Evolutionary conservation across 2,888 invertebrate species (phyloP), one percentile per base, ranked within the genome.

Genomic region (Sympetrum striolatum): DNA sequence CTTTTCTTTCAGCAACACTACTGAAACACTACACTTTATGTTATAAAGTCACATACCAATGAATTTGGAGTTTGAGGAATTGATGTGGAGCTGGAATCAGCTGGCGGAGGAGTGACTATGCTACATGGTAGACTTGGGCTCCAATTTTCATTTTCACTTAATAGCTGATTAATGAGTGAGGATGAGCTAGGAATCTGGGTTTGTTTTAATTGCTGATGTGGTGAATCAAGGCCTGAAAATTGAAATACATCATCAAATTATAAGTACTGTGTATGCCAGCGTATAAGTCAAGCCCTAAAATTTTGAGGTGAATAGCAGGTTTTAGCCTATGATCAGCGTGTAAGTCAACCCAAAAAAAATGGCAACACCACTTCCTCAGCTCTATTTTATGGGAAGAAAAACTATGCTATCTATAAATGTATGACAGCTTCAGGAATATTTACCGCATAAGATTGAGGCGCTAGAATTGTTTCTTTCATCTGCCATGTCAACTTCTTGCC

Each of bases 61-160:
- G 93, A 92, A 91, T 94, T 94, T 2, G 94, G 95, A 81, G 95
- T 95, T 91, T 95, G 94, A 14, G 95, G 95, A 91, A 95, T 94
- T 80, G 94, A 93, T 5, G 94, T 93, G 15, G 94, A 93, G n/a
- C 94, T 94, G 18, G 93, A 94, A 91, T 95, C 93, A 39, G 94
- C 94, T 58, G 94, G 94, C 22, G 94, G 94, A 90, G 93, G 93
- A 80, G 94, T 93, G 22, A 91, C 91, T 31, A 92, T 91, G 15
- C 92, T 92, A 91, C 92, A 92, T 60, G 91, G 91, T 14, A 92
- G 91, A 82, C 92, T 92, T 15, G 93, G 93, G 91, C 92, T 93
- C 92, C 92, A 93, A 39, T 92, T 80, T 64, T 92, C 93, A 53
- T 91, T 91, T 18, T 91, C 91, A 90, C 81, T 82, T 12, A 86